phyloP scores from a whole-genome alignment of 2,888 invertebrate genomes.

The Acanthoscelides obtectus region DNA sequence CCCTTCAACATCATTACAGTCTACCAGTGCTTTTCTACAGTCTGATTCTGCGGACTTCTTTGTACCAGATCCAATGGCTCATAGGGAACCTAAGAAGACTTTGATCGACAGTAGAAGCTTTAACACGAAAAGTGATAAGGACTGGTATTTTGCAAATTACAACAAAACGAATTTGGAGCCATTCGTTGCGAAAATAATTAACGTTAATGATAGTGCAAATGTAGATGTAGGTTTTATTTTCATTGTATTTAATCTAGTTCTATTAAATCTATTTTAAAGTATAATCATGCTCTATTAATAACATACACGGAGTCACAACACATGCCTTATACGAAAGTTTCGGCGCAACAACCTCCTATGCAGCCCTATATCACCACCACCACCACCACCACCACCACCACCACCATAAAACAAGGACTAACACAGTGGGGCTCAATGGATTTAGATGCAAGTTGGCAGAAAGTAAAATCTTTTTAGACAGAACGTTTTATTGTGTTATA shows the following conservation, averaged over 20 bases:
- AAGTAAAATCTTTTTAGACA: too few species aligned
- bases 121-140: slow-evolving; percentile 47
- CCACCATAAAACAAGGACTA: too few species aligned
- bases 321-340: too few species aligned
- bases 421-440: too few species aligned
- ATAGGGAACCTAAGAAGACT: slow-evolving; percentile 29
- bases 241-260: not conserved
- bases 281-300: too few species aligned
- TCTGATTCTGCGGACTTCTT: slow-evolving; percentile 9
- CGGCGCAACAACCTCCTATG: too few species aligned
- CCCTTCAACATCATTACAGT: slow-evolving; percentile 17
- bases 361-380: too few species aligned
- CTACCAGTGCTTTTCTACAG: slow-evolving; percentile 25
- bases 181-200: slow-evolving; percentile 31
- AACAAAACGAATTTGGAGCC: slow-evolving; percentile 59
- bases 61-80: slow-evolving; percentile 18
- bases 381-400: too few species aligned
- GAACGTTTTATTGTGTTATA: too few species aligned
- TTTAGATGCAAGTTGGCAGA: too few species aligned
- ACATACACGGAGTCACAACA: too few species aligned
- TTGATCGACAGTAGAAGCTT: not conserved
- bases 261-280: not conserved
- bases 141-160: slow-evolving; percentile 86
- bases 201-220: not conserved
- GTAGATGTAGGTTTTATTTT: not conserved